Base-by-base conservation (phyloP, 1,140 invertebrate species). In the Saccostrea glomerata region DNA sequence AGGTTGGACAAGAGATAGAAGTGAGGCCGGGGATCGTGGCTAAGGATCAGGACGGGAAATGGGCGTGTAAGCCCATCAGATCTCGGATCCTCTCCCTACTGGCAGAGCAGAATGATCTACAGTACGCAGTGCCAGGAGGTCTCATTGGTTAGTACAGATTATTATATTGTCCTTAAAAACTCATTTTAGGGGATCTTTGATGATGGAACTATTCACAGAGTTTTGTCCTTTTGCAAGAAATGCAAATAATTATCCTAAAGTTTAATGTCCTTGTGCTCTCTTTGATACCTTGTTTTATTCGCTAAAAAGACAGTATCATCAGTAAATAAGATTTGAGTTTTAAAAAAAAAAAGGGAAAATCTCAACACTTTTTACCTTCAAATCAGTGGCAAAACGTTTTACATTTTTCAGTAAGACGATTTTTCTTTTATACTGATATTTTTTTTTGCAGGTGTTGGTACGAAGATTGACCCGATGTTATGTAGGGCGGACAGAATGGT, bases 121-220 rank as follows among this genome's bases (percentile, higher is more conserved):
- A 99, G 95, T 99, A 98, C 96, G 99, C 99, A 87, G 99, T 99
- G 77, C 99, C 99, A 90, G 99, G 99, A 90, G 99, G 99, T 54
- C 96, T 99, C 25, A 99, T 99, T 93, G 98, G 97, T 97, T 93
- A 95, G 91, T 54, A 73, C 13, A 58, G 23, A 40, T 83, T 13
- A 12, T 30, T 5, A 23, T 20, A n/a, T 4, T 60, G 58, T 20
- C n/a, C 58, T 30, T 56, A 36, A 70, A 30, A 54, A 17, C 20
- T 2, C 55, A n/a, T 36, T 23, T 30, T 20, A 23, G 30, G 12
- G 30, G 25, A 36, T 40, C 25, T 84, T 84, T 11, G 56, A 2
- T 17, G 15, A 6, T 63, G 58, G 6, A 63, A 63, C 13, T 2
- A 60, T 0, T 60, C 58, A 63, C 58, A 63, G 17, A 13, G 58